phyloP scores from a whole-genome alignment of 1,140 invertebrate genomes.

The Trinorchestia longiramus region DNA sequence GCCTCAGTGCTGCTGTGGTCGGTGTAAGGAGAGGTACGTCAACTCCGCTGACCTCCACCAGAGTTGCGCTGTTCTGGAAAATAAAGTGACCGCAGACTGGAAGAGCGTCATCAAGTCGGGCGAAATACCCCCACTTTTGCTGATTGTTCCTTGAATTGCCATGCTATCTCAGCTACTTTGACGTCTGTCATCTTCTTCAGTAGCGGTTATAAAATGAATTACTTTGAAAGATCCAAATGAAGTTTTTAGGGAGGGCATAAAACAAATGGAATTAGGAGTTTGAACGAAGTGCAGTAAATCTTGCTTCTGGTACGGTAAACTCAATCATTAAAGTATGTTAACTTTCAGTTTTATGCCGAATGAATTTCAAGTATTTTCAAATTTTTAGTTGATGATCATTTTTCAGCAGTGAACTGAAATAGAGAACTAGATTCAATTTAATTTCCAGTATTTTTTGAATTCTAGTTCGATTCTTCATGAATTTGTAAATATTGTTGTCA shows the following conservation, averaged over 20 bases:
- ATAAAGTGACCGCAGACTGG: conserved; percentile 23
- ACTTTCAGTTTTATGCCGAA: not conserved
- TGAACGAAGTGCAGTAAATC: not conserved
- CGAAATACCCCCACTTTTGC: conserved; percentile 27
- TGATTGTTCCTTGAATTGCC: not conserved
- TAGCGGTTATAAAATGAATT: not conserved
- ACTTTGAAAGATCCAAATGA: not conserved
- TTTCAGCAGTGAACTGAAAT: too few relatives aligned
- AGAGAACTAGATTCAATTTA: too few relatives aligned
- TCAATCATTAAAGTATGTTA: not conserved
- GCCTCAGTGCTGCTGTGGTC: not conserved
- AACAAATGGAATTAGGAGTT: not conserved
- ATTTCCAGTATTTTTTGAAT: too few relatives aligned
- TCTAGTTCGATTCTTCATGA: too few relatives aligned
- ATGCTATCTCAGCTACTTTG: not conserved
- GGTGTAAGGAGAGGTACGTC: not conserved
- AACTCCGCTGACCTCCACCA: not conserved
- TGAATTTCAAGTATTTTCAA: not conserved
- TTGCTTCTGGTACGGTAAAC: not conserved
- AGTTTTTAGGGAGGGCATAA: not conserved
- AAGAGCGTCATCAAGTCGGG: conserved; percentile 1
- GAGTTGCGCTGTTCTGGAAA: not conserved
- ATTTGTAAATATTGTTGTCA: too few relatives aligned
- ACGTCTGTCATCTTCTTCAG: conserved; percentile 12
- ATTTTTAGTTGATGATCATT: not conserved